These are phyloP conservation scores for Neomicropteryx cornuta DNA, from an alignment of 1,140 invertebrate species.

Conservation along the genomic window DNA sequence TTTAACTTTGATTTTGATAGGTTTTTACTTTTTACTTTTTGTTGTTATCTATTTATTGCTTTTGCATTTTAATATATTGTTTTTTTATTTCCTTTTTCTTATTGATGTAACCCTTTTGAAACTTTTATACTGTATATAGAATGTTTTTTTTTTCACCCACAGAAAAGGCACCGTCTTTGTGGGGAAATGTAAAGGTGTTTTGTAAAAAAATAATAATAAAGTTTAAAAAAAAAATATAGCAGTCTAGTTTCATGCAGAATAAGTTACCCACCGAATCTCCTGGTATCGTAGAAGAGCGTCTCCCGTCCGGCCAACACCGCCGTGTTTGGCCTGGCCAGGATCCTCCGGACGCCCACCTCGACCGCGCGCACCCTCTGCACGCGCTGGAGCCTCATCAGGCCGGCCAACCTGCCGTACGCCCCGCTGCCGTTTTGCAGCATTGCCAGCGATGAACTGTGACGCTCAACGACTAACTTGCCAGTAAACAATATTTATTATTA, in stretches of 20 bases:
- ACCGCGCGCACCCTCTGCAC: constrained; percentile 48
- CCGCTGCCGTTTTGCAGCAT: constrained; percentile 68
- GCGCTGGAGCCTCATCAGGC: constrained; percentile 46
- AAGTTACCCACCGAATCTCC: constrained; percentile 47
- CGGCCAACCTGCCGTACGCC: constrained; percentile 50
- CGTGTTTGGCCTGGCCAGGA: constrained; percentile 38
- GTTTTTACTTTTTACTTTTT: too few relatives aligned
- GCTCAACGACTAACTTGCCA: constrained; percentile 53
- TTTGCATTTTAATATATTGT: too few relatives aligned
- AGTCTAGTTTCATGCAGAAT: not conserved
- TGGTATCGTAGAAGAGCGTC: constrained; percentile 58
- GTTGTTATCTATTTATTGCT: too few relatives aligned
- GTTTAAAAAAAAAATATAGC: too few relatives aligned
- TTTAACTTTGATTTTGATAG: too few relatives aligned
- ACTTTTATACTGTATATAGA: too few relatives aligned
- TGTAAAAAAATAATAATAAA: too few relatives aligned
- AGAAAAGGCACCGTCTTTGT: too few relatives aligned
- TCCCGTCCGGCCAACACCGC: constrained; percentile 56
- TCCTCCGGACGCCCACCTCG: constrained; percentile 50
- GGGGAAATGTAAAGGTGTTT: too few relatives aligned
- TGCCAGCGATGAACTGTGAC: constrained; percentile 52
- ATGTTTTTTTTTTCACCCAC: too few relatives aligned
- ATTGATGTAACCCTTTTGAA: too few relatives aligned
- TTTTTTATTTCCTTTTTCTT: not conserved
- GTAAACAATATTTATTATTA: too few relatives aligned